Percentiles rank a stretch among this genome's conserved stretches.
Evolutionary conservation across 2,113 vertebrate species (phyloP).

Genomic region (Siniperca knerii): DNA sequence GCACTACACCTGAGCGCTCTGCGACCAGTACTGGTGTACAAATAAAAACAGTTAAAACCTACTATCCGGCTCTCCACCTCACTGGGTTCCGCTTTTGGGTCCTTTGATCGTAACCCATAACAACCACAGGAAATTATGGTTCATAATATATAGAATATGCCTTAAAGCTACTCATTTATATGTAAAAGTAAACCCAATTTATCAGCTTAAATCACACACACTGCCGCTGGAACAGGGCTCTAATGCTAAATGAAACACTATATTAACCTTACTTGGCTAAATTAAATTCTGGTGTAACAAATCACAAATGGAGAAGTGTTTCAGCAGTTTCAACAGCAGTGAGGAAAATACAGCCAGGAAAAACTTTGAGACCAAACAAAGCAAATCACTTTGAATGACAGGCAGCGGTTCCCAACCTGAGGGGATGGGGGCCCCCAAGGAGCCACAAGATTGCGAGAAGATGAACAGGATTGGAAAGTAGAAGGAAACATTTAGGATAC

Average conservation of each 20-base stretch:
- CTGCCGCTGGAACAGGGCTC: not conserved
- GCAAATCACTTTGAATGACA: not conserved
- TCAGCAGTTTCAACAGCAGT: not conserved
- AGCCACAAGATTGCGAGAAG: not conserved
- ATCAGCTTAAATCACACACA: not conserved
- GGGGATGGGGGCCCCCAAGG: not conserved
- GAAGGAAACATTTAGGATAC: not conserved
- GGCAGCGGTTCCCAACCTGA: not conserved
- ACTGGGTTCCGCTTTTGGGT: too few relatives aligned
- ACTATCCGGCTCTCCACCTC: too few relatives aligned
- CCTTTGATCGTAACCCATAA: too few relatives aligned
- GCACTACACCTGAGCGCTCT: too few relatives aligned
- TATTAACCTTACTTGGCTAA: not conserved
- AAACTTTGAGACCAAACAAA: not conserved
- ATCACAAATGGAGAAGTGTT: not conserved
- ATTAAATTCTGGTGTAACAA: not conserved
- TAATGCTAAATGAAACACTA: not conserved
- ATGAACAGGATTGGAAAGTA: not conserved
- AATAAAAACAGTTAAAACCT: too few relatives aligned
- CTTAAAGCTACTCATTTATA: conserved; percentile 2
- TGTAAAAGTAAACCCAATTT: not conserved
- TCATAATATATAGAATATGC: conserved; percentile 1
- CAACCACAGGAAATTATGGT: not conserved
- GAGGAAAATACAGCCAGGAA: not conserved
- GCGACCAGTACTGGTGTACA: too few relatives aligned